These are phyloP conservation scores for Drosophila ficusphila DNA, from an alignment of 1,140 invertebrate species.

Conservation along the genomic window DNA sequence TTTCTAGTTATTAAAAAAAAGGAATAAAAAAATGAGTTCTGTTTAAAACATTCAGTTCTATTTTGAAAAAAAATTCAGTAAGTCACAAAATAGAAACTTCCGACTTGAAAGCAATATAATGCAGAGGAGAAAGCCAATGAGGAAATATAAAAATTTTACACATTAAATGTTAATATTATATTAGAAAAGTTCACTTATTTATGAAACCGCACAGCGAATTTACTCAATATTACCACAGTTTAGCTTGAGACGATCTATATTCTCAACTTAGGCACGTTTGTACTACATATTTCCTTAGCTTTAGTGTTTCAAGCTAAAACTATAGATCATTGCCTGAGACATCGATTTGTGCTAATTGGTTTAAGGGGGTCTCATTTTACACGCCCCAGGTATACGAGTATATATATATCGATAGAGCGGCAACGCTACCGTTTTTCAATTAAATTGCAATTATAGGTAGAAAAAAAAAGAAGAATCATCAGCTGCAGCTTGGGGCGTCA, in stretches of 20 bases:
- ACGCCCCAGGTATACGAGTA: slow-evolving; percentile 16
- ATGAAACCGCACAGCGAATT: too few species aligned
- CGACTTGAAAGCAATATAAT: too few species aligned
- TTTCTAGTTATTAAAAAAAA: not conserved
- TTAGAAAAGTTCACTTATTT: too few species aligned
- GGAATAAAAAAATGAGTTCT: too few species aligned
- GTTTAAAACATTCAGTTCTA: too few species aligned
- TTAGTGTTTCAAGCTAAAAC: not conserved
- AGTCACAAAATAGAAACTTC: too few species aligned
- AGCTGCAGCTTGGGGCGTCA: not conserved
- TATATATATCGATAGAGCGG: not conserved
- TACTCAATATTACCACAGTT: not conserved
- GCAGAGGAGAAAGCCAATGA: too few species aligned
- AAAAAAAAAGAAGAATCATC: not conserved
- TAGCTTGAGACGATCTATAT: slow-evolving; percentile 2
- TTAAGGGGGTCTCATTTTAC: slow-evolving; percentile 39
- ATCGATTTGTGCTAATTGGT: slow-evolving; percentile 51
- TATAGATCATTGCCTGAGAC: slow-evolving; percentile 8
- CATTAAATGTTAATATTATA: too few species aligned
- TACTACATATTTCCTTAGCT: not conserved
- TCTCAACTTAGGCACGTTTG: slow-evolving; percentile 33
- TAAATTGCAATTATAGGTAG: slow-evolving; percentile 34
- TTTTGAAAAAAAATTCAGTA: too few species aligned
- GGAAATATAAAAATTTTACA: too few species aligned
- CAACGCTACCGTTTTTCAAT: slow-evolving; percentile 36